These are phyloP conservation scores for Engystomops pustulosus DNA, from an alignment of 2,113 vertebrate species.

Conservation along the genomic window DNA sequence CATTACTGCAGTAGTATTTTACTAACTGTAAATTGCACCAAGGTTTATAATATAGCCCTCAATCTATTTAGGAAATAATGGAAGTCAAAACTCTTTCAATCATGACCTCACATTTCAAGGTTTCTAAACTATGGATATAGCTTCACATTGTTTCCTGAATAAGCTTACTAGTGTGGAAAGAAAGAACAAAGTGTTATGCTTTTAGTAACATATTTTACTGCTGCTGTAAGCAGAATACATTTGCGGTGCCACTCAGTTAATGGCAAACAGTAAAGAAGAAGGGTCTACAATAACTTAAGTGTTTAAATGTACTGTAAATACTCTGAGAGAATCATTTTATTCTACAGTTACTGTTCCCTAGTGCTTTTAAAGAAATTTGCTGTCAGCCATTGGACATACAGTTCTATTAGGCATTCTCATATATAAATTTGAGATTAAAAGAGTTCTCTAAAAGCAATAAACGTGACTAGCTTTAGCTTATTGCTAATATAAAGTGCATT, in stretches of 20 bases:
- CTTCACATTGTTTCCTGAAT: conserved; percentile 46
- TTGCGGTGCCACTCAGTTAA: conserved; percentile 46
- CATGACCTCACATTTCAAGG: conserved; percentile 38
- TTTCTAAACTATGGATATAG: conserved; percentile 45
- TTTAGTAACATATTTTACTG: conserved; percentile 57
- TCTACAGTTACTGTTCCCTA: conserved; percentile 51
- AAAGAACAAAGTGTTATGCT: conserved; percentile 50
- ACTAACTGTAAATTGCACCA: neutral
- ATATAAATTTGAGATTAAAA: conserved; percentile 34
- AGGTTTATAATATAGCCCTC: conserved; percentile 13
- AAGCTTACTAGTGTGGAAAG: conserved; percentile 35
- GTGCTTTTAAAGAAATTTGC: conserved; percentile 43
- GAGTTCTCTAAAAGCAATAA: conserved; percentile 27
- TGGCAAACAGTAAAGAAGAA: conserved; percentile 57
- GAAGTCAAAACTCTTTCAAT: conserved; percentile 33
- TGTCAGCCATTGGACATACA: conserved; percentile 27
- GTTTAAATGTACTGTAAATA: conserved; percentile 54
- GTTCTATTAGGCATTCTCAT: conserved; percentile 22
- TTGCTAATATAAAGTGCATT: conserved; percentile 1
- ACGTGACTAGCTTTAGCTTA: conserved; percentile 30
- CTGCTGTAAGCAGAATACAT: conserved; percentile 53
- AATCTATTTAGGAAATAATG: conserved; percentile 42
- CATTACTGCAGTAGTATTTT: neutral
- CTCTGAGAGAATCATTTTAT: conserved; percentile 28
- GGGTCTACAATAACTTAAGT: conserved; percentile 55